Conservation (phyloP, 2,888 invertebrate species). For the Pogonocherus hispidulus region DNA sequence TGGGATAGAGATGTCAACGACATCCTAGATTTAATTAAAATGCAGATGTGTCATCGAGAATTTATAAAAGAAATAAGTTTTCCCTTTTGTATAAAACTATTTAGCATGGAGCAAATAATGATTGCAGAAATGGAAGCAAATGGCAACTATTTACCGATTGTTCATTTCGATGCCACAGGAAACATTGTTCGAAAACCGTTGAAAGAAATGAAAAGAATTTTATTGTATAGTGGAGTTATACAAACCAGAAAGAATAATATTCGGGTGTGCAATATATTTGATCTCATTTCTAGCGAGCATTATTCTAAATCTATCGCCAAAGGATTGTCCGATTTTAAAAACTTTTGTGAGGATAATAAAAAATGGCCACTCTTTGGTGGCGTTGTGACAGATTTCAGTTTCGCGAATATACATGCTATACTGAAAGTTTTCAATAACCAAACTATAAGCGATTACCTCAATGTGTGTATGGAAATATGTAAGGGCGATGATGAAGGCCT, state of each 20-base stretch:
- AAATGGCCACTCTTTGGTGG: neutral
- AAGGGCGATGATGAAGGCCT: neutral
- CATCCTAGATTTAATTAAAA: constrained; percentile 33
- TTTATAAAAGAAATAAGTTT: too few species aligned
- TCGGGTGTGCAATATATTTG: neutral
- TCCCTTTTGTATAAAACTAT: constrained; percentile 44
- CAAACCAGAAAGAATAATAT: neutral
- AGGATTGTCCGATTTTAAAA: neutral
- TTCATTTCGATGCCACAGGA: neutral
- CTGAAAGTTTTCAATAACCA: neutral
- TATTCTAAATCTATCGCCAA: neutral
- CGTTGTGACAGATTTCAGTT: neutral
- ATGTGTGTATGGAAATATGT: neutral
- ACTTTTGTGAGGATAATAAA: neutral
- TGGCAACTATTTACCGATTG: neutral
- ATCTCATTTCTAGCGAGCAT: neutral
- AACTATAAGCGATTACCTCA: neutral
- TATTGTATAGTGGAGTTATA: neutral
- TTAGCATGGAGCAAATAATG: constrained; percentile 42
- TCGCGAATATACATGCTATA: neutral
- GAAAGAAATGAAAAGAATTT: neutral
- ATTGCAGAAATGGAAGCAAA: neutral
- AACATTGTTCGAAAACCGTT: neutral
- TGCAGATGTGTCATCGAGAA: too few species aligned
- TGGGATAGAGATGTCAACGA: constrained; percentile 36